phyloP scores from a whole-genome alignment of 2,888 invertebrate species.

The Drosophila colorata region DNA sequence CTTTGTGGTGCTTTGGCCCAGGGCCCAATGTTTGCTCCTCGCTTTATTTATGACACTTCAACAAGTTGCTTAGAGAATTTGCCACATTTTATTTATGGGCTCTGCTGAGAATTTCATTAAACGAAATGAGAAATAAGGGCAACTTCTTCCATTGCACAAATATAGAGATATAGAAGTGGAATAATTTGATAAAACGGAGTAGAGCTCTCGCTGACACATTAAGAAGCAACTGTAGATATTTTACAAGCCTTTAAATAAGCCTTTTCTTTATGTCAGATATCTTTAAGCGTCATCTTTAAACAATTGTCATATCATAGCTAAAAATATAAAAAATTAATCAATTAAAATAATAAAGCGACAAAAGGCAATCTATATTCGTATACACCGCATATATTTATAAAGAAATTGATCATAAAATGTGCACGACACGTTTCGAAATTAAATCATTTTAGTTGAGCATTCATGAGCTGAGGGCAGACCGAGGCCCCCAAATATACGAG shows the following conservation, averaged over 20 bases:
- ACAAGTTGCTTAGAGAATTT: slow-evolving; percentile 77
- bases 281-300: slow-evolving; percentile 2
- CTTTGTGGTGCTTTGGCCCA: slow-evolving; percentile 18
- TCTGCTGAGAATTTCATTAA: slow-evolving; percentile 35
- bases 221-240: too few relatives aligned
- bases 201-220: too few relatives aligned
- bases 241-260: too few relatives aligned
- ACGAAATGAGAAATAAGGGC: slow-evolving; percentile 51
- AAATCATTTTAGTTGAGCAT: slow-evolving; percentile 82
- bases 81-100: slow-evolving; percentile 76
- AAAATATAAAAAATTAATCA: slow-evolving; percentile 14
- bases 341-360: slow-evolving; percentile 9
- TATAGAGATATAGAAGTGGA: slow-evolving; percentile 9
- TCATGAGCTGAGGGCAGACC: slow-evolving; percentile 16
- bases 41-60: slow-evolving; percentile 77
- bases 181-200: background rate
- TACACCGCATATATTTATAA: slow-evolving; percentile 33
- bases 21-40: slow-evolving; percentile 6
- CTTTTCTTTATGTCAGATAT: background rate
- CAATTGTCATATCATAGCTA: slow-evolving; percentile 19
- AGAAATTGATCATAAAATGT: slow-evolving; percentile 71
- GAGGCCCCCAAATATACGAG: slow-evolving; percentile 9
- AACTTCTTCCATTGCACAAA: slow-evolving; percentile 30
- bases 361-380: slow-evolving; percentile 11
- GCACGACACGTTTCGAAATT: slow-evolving; percentile 82